Base-by-base conservation (phyloP, 2,888 invertebrate genomes). In the Dendrolimus pini region DNA sequence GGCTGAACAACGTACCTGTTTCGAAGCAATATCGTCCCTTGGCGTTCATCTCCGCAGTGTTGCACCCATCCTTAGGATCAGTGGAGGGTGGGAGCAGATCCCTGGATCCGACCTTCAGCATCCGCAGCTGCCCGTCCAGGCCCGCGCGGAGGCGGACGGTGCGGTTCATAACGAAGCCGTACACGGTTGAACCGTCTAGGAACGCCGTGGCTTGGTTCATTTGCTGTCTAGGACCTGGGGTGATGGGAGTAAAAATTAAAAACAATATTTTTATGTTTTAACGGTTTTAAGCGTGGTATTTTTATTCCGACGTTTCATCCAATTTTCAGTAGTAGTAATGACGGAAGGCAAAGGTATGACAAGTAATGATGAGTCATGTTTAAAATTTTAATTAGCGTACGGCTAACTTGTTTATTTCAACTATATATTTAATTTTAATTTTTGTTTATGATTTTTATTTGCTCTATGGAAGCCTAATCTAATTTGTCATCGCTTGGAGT, bases 181-280 rank as follows among this genome's bases (percentile, higher is more conserved):
- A 98, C 10, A 98, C 93, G 1, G 93, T 93, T 0, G 97, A 97
- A 0, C 93, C 97, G 77, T 98, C 98, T 14, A 98, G 93, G 80
- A 93, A 98, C 0, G 96, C 92, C 0, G 96, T 94, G 0, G 95
- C 96, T 85, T 97, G 97, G 83, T 96, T 96, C 58, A 97, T 77
- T 73, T 97, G 98, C 72, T 98, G 94, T 7, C 97, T 91, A 1
- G 95, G 94, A 12, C 96, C 93, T 93, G 71, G 7, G 63, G 9
- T 3, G 30, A 30, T 30, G 30, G 30, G 6, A 6, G 30, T 18
- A 3, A 18, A 18, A 18, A 18, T 18, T 18, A 3, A 18, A 41
- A 7, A 56, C 6, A 54, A 54, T 41, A 41, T 8, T 13, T 41
- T 13, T 41, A 55, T 47, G 47, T n/a, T 41, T 41, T 52, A 58